Evolutionary conservation across 2,797 vertebrate genomes (phyloP), one percentile per base, ranked within the genome.

Genomic region (Clarias fuscus): DNA sequence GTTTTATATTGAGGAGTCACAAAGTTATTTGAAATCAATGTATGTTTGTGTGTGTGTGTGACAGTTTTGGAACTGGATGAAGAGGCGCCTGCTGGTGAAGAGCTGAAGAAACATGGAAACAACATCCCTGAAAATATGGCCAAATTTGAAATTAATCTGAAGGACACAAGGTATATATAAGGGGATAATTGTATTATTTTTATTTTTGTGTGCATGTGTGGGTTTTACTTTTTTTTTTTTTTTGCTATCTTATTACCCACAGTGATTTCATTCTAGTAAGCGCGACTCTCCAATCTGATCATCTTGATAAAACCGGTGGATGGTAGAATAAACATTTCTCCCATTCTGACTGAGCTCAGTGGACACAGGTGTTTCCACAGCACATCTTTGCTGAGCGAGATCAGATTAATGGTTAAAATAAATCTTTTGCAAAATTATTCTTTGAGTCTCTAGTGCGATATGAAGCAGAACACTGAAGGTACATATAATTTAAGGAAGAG

Each of bases 81-180:
- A 77, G 89, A 89, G 65, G 67, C 15, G 48, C 79, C 86, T 56
- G 71, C 90, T 71, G 91, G 88, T 58, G 93, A 89, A 86, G 91
- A 92, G 72, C 88, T 1, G 0, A 90, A 77, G 53, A 88, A 89
- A 68, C 94, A 91, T 72, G 93, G 90, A 83, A 92, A 93, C 59
- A 65, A 87, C 64, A 88, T 83, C 86, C 83, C 80, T 85, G 92
- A 92, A 5, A 92, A 89, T 92, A 95, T 96, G 90, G 98, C 96
- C n/a, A 87, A 92, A 30, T 99, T 98, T 92, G 98, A 99, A 93
- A 99, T 98, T 89, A 94, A 93, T 92, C 94, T 99, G 88, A 99
- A 96, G 92, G 97, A 98, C 88, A 96, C 96, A 92, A 97, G 95
- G 98, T 99, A 92, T 13, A 27, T 86, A 82, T 14, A 53, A 53